Evolutionary conservation across 37 sponge, comb jelly and placozoan species (phyloP), one percentile per base, ranked within the genome.

Genomic region (Lycopodina hypogea): DNA sequence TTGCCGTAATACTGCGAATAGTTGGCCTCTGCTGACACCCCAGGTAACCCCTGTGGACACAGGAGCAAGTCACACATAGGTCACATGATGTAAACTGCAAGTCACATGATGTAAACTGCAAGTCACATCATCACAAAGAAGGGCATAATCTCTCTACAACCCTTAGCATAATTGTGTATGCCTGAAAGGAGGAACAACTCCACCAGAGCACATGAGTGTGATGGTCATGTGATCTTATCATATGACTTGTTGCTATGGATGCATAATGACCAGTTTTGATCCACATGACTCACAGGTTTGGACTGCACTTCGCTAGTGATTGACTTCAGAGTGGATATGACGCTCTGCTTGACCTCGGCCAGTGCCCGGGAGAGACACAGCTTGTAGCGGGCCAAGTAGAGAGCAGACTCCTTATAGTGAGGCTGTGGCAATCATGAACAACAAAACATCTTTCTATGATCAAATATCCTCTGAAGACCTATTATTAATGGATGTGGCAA

Each of bases 341-440:
- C 85, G 51, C 92, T 89, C 45, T 84, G 82, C 62, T 90, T 90
- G 45, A 99, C 59, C 22, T 94, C 73, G 33, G 71, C 78, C 48
- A 99, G 80, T 23, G 99, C 92, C 30, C 93, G 64, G 4, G 91
- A 82, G 51, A 89, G 89, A 50, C 83, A 84, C 70, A 88, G 99
- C 71, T 81, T 85, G 76, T 89, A 99, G 8, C 95, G 75, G 17
- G 89, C 93, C 32, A 93, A 60, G 57, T 99, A 96, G n/a, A 92
- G 83, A 33, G 80, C 77, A 6, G 96, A 94, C 60, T 99, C 99
- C 87, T 99, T 94, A 78, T 87, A 99, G 34, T 93, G 86, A 3
- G 92, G 89, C 92, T 96, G 84, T 11, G 38, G 26, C 0, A 40
- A 39, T 11, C 74, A 74, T 15, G 41, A 11, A 30, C 9, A 69